phyloP scores from a whole-genome alignment of 2,888 invertebrate species.

The Leucozona laternaria region DNA sequence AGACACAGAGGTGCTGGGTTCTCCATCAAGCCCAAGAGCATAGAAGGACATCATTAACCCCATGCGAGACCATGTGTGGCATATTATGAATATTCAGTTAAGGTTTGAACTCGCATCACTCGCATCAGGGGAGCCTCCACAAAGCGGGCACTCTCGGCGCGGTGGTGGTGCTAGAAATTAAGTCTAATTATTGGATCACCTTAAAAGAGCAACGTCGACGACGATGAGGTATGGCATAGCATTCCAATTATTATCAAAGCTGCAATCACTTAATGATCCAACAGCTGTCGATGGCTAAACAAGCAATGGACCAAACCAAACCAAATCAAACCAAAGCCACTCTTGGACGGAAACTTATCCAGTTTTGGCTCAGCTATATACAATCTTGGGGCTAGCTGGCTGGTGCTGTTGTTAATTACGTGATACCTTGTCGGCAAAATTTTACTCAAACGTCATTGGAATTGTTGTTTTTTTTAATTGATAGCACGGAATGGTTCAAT shows the following conservation, averaged over 20 bases:
- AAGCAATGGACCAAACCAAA: conserved; percentile 7
- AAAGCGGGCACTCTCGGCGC: conserved; percentile 25
- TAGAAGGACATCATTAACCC: conserved; percentile 65
- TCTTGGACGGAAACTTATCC: conserved; percentile 36
- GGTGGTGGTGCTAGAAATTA: conserved; percentile 57
- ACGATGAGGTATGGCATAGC: conserved; percentile 64
- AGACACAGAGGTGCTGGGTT: conserved; percentile 37
- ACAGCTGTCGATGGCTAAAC: conserved; percentile 36
- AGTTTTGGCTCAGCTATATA: conserved; percentile 38
- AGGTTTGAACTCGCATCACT: conserved; percentile 18
- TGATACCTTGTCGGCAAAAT: conserved; percentile 48
- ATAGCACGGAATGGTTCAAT: conserved; percentile 60
- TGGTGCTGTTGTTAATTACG: conserved; percentile 69
- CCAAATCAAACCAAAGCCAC: not conserved
- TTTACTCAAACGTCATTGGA: conserved; percentile 51
- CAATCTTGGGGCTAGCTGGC: conserved; percentile 20
- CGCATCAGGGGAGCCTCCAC: conserved; percentile 12
- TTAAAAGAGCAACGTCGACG: conserved; percentile 59
- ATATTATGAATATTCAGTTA: conserved; percentile 65
- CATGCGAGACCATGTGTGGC: conserved; percentile 65
- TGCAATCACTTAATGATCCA: conserved; percentile 68
- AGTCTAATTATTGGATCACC: conserved; percentile 73
- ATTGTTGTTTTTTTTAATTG: conserved; percentile 63
- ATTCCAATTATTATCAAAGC: conserved; percentile 68
- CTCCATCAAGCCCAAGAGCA: conserved; percentile 1